Evolutionary conservation across 2,888 invertebrate genomes (phyloP).

Genomic region (Holacanthella duospinosa): DNA sequence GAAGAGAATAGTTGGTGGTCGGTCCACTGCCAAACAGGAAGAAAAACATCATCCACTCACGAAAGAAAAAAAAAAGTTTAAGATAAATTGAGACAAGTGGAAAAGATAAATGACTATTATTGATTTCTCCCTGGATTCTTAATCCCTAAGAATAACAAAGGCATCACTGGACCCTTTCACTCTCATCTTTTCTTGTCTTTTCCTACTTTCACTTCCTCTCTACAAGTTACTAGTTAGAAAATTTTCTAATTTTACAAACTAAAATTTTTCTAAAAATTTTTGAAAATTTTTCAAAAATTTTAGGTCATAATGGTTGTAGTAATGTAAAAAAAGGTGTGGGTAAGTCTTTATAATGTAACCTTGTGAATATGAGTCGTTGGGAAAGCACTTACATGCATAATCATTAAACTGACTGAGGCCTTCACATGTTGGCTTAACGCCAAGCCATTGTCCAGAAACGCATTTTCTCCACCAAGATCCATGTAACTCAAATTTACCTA

Average conservation of each 20-base stretch:
- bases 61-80: neutral
- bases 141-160: neutral
- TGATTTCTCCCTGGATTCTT: neutral
- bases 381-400: constrained; percentile 59
- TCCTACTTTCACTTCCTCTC: no score
- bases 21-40: constrained; percentile 55
- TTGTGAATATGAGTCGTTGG: no score
- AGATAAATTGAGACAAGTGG: neutral
- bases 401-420: constrained; percentile 77
- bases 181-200: no score
- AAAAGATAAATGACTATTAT: neutral
- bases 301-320: no score
- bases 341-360: no score
- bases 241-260: no score
- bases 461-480: constrained; percentile 63
- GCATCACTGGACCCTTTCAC: no score
- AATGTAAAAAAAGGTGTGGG: no score
- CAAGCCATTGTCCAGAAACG: constrained; percentile 69
- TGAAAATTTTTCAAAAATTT: no score
- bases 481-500: constrained; percentile 74
- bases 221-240: no score
- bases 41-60: neutral
- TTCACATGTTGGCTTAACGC: constrained; percentile 62
- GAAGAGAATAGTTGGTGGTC: constrained; percentile 72
- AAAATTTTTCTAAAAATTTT: no score